These are phyloP conservation scores for Columba janthina DNA, from an alignment of 2,113 vertebrate species.

Conservation along the genomic window DNA sequence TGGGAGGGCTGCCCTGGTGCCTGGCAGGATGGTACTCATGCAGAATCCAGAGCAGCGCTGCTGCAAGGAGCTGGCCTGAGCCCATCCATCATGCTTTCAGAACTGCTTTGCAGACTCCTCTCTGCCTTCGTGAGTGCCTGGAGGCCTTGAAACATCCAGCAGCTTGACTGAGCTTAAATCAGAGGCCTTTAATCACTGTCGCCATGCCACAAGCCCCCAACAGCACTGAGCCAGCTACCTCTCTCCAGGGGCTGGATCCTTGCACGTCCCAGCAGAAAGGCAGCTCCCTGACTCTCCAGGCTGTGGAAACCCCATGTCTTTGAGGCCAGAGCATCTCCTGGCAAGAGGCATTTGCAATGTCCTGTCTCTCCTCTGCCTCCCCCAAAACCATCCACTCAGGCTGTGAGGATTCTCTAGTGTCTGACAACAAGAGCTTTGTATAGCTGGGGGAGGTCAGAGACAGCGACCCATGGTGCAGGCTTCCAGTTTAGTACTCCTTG, in stretches of 20 bases:
- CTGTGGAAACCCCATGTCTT: not conserved
- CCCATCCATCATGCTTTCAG: not conserved
- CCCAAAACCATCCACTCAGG: not conserved
- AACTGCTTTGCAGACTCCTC: not conserved
- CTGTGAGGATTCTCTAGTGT: not conserved
- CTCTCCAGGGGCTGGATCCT: not conserved
- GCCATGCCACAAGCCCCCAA: not conserved
- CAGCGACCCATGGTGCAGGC: rapidly evolving
- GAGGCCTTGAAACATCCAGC: slow-evolving; percentile 19
- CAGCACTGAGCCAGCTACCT: not conserved
- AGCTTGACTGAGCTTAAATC: not conserved
- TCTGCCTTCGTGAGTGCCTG: not conserved
- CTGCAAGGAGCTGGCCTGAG: not conserved
- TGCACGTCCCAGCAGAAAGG: rapidly evolving
- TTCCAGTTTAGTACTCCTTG: not conserved
- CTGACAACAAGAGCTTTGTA: not conserved
- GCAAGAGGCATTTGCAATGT: not conserved
- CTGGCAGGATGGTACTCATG: rapidly evolving
- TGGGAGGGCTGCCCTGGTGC: not conserved
- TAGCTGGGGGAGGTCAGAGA: not conserved
- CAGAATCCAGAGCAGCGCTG: rapidly evolving
- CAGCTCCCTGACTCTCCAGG: not conserved
- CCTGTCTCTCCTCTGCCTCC: not conserved
- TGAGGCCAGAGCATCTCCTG: not conserved
- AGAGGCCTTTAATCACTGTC: not conserved